A percentile compares a stretch with the other conserved stretches of the same genome.
phyloP scores from a whole-genome alignment of 2,888 invertebrate genomes.

The Cetonia aurata region DNA sequence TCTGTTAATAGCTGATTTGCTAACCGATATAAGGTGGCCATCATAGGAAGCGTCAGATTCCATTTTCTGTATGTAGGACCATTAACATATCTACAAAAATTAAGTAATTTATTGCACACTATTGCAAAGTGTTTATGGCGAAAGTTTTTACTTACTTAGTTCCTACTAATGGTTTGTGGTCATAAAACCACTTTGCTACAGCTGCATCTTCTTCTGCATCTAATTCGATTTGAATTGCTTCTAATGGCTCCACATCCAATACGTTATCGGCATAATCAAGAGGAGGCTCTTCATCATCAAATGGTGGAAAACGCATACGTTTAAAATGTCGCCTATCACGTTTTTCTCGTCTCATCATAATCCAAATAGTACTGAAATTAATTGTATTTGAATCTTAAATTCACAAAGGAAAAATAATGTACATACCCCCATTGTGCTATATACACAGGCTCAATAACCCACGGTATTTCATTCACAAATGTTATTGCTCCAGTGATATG shows the following conservation, averaged over 20 bases:
- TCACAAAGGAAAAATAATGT: neutral
- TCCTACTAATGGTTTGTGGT: constrained; percentile 95
- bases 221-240: constrained; percentile 98
- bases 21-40: constrained; percentile 97
- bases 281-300: constrained; percentile 99
- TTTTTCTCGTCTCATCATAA: constrained; percentile 99
- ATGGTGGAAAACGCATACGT: constrained; percentile 99
- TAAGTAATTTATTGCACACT: constrained; percentile 29
- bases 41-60: constrained; percentile 95
- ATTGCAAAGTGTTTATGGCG: constrained; percentile 2
- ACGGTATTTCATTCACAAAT: constrained; percentile 99
- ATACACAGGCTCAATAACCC: constrained; percentile 99
- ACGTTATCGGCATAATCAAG: constrained; percentile 99
- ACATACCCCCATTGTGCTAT: constrained; percentile 98
- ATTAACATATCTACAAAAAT: constrained; percentile 81
- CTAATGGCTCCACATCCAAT: constrained; percentile 97
- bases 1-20: constrained; percentile 98
- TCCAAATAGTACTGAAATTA: constrained; percentile 93
- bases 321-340: constrained; percentile 98
- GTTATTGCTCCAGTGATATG: constrained; percentile 99
- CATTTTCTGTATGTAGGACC: constrained; percentile 97
- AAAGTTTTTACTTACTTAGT: constrained; percentile 74
- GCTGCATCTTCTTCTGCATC: constrained; percentile 94
- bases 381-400: neutral
- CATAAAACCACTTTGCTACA: constrained; percentile 98